Evolutionary conservation across 1,140 invertebrate species (phyloP).

Genomic region (Nasonia giraulti): DNA sequence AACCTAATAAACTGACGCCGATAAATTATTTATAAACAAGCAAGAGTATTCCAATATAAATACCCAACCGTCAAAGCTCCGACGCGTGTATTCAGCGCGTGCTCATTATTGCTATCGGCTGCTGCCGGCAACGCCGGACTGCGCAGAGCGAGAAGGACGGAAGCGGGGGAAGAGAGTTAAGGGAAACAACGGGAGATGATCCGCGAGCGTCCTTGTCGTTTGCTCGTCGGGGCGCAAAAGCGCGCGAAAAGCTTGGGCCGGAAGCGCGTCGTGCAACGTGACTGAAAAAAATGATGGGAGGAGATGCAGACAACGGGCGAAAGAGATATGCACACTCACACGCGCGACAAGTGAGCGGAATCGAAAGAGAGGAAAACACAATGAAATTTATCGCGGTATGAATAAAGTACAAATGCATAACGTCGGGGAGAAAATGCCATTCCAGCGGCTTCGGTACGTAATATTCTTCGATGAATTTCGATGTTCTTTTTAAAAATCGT

Average conservation of each 20-base stretch:
- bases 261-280: background rate
- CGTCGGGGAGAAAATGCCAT: background rate
- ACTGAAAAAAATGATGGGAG: constrained; percentile 1
- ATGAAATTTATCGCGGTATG: background rate
- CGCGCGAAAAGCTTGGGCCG: background rate
- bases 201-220: background rate
- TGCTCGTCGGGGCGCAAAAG: background rate
- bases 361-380: background rate
- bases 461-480: no score
- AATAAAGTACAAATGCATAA: background rate
- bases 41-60: background rate
- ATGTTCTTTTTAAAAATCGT: no score
- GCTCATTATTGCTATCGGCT: background rate
- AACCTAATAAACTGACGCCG: background rate
- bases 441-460: no score
- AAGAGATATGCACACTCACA: background rate
- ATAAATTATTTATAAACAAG: constrained; percentile 20
- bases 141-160: background rate
- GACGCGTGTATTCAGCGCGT: no score
- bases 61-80: background rate
- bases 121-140: background rate
- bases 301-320: background rate
- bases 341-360: background rate
- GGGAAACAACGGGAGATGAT: background rate
- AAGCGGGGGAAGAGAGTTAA: background rate